A percentile compares a stretch with the other conserved stretches of the same genome.
Evolutionary conservation across 2,113 vertebrate genomes (phyloP).

Genomic region (Pelvicachromis taeniatus): DNA sequence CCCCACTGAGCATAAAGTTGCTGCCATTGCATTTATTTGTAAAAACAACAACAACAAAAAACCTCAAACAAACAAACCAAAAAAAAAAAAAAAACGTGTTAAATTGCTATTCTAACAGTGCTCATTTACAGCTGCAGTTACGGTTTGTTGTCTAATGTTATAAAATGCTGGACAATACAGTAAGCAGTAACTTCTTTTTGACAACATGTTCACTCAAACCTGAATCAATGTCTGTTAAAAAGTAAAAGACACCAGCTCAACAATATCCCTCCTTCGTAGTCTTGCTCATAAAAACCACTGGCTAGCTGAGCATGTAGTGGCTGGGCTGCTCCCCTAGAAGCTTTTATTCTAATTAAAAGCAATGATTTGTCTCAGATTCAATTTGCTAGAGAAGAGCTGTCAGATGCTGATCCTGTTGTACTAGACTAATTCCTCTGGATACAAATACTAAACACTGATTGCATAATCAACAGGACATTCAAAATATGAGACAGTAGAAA

Average conservation of each 20-base stretch:
- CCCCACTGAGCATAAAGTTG: too few species aligned
- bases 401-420: conserved; percentile 71
- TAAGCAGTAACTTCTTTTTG: conserved; percentile 5
- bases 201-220: conserved; percentile 40
- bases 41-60: too few species aligned
- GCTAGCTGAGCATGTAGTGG: conserved; percentile 22
- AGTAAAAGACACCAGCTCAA: conserved; percentile 44
- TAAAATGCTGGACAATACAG: conserved; percentile 5
- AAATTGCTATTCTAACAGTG: background rate
- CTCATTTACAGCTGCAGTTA: background rate
- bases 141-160: background rate
- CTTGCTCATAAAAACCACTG: conserved; percentile 61
- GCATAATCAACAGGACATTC: background rate
- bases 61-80: too few species aligned
- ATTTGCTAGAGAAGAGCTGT: conserved; percentile 69
- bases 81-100: too few species aligned
- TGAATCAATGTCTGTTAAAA: conserved; percentile 43
- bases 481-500: background rate
- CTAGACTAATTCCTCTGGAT: conserved; percentile 55
- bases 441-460: conserved; percentile 36
- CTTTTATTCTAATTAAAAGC: conserved; percentile 90
- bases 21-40: too few species aligned
- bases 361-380: conserved; percentile 78
- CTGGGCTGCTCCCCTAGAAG: conserved; percentile 62
- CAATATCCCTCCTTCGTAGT: conserved; percentile 1